phyloP scores from a whole-genome alignment of 2,797 vertebrate genomes.

The Acanthurus leucopareius region DNA sequence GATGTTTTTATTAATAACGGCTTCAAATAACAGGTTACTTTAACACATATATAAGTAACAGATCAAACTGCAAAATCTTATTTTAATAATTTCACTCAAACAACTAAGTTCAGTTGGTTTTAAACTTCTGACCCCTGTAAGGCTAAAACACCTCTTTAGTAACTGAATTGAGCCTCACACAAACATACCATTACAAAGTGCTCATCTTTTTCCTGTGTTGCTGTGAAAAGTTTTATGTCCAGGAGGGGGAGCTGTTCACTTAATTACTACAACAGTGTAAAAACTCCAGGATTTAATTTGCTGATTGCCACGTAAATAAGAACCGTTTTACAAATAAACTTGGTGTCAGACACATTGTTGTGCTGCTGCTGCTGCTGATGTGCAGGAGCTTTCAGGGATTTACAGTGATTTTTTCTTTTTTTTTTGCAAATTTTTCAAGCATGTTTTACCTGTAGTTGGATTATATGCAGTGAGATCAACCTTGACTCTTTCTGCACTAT shows the following conservation, averaged over 20 bases:
- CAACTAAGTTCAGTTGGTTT: too few species aligned
- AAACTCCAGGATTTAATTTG: neutral
- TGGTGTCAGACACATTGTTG: neutral
- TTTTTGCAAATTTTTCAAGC: neutral
- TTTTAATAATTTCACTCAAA: too few species aligned
- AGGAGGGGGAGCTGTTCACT: constrained; percentile 28
- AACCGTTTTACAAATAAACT: neutral
- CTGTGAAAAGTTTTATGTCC: constrained; percentile 1
- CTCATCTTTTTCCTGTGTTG: neutral
- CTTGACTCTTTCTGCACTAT: neutral
- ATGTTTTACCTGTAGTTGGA: neutral
- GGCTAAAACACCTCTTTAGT: too few species aligned
- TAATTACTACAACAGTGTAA: neutral
- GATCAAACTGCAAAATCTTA: neutral
- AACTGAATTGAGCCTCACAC: neutral
- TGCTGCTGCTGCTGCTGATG: neutral
- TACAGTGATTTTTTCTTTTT: neutral
- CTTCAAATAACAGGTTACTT: neutral
- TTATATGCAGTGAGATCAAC: neutral
- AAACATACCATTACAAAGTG: neutral
- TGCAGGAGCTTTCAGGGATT: neutral
- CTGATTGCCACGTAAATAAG: neutral
- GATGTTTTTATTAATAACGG: neutral
- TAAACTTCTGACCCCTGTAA: too few species aligned
- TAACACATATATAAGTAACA: neutral